Conservation (phyloP, 2,113 vertebrate genomes). For the Lynx canadensis region DNA sequence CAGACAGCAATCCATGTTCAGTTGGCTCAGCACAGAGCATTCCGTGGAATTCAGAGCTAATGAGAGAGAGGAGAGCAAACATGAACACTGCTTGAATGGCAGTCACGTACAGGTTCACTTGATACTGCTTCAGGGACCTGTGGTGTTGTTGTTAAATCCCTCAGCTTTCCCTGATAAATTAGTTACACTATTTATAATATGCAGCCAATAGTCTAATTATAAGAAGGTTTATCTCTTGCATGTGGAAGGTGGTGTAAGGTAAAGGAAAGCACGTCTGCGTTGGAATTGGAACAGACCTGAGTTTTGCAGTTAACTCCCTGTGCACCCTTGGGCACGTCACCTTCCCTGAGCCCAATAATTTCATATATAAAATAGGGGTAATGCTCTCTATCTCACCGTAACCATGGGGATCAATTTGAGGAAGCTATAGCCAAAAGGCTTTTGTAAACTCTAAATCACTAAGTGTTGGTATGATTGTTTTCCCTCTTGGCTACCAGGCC, state of each 20-base stretch:
- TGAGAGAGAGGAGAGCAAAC: not conserved
- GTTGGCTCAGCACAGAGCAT: not conserved
- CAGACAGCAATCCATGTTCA: not conserved
- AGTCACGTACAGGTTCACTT: not conserved
- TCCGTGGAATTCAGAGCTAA: constrained; percentile 17
- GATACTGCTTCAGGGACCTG: constrained; percentile 57
- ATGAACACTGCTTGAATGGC: not conserved
- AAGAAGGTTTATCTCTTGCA: constrained; percentile 68
- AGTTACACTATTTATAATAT: constrained; percentile 78
- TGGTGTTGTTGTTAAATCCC: constrained; percentile 77
- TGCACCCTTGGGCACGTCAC: not conserved
- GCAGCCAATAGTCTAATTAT: constrained; percentile 78
- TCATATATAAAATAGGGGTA: not conserved
- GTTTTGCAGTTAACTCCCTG: not conserved
- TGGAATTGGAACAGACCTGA: not conserved
- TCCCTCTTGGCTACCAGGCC: not conserved
- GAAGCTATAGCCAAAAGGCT: not conserved
- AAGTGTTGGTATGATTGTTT: not conserved
- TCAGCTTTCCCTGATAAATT: constrained; percentile 70
- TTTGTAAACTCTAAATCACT: not conserved
- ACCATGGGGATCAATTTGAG: not conserved
- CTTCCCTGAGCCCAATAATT: not conserved
- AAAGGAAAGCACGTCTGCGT: not conserved
- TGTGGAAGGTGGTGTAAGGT: not conserved
- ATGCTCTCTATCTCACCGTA: not conserved